Base-by-base conservation (phyloP, 1,140 invertebrate species). In the Dendrolimus kikuchii region DNA sequence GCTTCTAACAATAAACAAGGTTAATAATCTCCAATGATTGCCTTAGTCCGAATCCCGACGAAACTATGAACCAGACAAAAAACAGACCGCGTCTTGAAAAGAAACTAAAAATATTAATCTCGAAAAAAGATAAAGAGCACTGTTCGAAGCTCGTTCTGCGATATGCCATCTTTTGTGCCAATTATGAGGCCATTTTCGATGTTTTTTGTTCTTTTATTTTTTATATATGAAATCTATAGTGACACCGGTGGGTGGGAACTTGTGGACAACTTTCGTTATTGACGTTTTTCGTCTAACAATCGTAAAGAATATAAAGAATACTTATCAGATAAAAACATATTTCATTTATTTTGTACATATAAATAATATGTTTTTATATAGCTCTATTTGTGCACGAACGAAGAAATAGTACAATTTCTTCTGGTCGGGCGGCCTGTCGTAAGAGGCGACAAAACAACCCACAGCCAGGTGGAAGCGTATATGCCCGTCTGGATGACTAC, bases 121-220 rank as follows among this genome's bases (percentile, higher is more conserved):
- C 55, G 55, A 74, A 77, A 49, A 79, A 78, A 78, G 74, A 84
- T 77, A 79, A 77, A 74, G 62, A 64, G 66, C 66, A 70, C 64
- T 71, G 68, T 74, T 66, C 63, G 58, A 65, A 59, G 23, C 3
- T 23, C 59, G 66, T 75, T 81, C 66, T 77, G 71, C 74, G 76
- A 81, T 84, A 76, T 64, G 65, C 66, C 59, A 71, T 78, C 81
- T 85, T 80, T 80, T 85, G 79, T 82, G 81, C 81, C 81, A 85
- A 85, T 85, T 82, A 82, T 78, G 60, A 72, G 68, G 64, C 59
- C 57, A 57, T 76, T 74, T 74, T 66, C 55, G 52, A 61, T 60
- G 59, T 73, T 71, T 76, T 74, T 73, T 53, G 41, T 47, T 50
- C 53, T 58, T 64, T 71, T 74, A 68, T 70, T 65, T 45, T 55